These are phyloP conservation scores for Athetis lepigone DNA, from an alignment of 2,888 invertebrate species.

Conservation along the genomic window DNA sequence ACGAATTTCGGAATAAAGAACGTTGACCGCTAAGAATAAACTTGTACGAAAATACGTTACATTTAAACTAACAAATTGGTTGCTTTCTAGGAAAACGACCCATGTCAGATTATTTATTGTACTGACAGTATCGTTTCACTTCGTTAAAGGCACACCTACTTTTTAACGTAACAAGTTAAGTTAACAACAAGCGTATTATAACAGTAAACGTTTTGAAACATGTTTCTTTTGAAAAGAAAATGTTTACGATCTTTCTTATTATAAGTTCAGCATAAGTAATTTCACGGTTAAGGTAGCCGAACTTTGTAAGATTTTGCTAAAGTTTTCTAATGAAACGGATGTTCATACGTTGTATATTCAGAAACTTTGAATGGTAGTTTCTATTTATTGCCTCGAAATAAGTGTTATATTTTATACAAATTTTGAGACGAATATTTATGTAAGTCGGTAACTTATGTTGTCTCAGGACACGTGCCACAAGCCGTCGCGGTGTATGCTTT, in stretches of 20 bases:
- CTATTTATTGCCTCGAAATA: too few relatives aligned
- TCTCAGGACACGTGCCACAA: conserved; percentile 30
- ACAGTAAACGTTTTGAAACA: not conserved
- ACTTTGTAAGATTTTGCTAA: not conserved
- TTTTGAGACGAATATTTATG: conserved; percentile 3
- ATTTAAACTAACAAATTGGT: conserved; percentile 36
- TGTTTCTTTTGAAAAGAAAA: conserved; percentile 15
- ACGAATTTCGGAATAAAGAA: not conserved
- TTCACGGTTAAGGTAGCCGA: not conserved
- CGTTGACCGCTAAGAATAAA: conserved; percentile 18
- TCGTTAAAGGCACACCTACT: conserved; percentile 2
- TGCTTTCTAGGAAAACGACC: conserved; percentile 42
- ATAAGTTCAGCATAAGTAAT: not conserved
- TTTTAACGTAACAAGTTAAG: conserved; percentile 8
- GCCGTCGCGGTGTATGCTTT: conserved; percentile 10
- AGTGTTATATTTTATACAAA: too few relatives aligned
- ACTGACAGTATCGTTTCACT: conserved; percentile 21
- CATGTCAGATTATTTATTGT: conserved; percentile 44
- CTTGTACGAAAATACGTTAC: conserved; percentile 17
- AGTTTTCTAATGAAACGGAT: not conserved
- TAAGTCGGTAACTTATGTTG: not conserved
- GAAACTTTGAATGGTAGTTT: not conserved
- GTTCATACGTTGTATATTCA: not conserved
- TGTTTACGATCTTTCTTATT: not conserved
- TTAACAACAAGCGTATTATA: conserved; percentile 7